Conservation (phyloP, 2,888 invertebrate species). For the Coleophora deauratella region DNA sequence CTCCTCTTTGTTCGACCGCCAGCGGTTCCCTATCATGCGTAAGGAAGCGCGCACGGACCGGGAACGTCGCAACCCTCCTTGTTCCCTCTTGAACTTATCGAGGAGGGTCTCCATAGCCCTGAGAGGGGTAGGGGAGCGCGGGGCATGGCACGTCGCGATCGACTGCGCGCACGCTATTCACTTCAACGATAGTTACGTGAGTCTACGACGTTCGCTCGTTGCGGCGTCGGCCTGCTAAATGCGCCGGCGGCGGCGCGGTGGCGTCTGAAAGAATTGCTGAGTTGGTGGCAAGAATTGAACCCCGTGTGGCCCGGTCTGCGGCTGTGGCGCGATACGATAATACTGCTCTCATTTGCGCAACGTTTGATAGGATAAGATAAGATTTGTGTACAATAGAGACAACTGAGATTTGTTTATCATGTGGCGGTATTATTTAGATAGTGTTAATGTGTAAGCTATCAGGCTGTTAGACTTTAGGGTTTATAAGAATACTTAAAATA, state of each 20-base stretch:
- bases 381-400: slow-evolving; percentile 54
- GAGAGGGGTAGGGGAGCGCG: slow-evolving; percentile 52
- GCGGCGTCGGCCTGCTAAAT: slow-evolving; percentile 56
- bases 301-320: no score
- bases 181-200: slow-evolving; percentile 63
- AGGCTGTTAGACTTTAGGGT: no score
- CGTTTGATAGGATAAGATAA: slow-evolving; percentile 59
- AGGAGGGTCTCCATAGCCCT: slow-evolving; percentile 71
- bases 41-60: slow-evolving; percentile 82
- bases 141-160: slow-evolving; percentile 66
- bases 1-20: slow-evolving; percentile 65
- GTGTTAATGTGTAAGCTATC: slow-evolving; percentile 1
- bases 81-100: slow-evolving; percentile 67
- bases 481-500: no score
- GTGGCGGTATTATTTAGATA: slow-evolving; percentile 27
- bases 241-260: slow-evolving; percentile 22
- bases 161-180: slow-evolving; percentile 68
- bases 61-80: slow-evolving; percentile 74
- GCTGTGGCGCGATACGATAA: slow-evolving; percentile 38
- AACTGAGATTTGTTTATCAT: slow-evolving; percentile 60
- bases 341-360: slow-evolving; percentile 65
- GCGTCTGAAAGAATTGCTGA: slow-evolving; percentile 44
- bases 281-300: slow-evolving; percentile 29
- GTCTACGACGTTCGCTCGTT: slow-evolving; percentile 67
- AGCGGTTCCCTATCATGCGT: slow-evolving; percentile 77